Conservation (phyloP, 2,113 vertebrate genomes). For the Limnothrissa miodon region DNA sequence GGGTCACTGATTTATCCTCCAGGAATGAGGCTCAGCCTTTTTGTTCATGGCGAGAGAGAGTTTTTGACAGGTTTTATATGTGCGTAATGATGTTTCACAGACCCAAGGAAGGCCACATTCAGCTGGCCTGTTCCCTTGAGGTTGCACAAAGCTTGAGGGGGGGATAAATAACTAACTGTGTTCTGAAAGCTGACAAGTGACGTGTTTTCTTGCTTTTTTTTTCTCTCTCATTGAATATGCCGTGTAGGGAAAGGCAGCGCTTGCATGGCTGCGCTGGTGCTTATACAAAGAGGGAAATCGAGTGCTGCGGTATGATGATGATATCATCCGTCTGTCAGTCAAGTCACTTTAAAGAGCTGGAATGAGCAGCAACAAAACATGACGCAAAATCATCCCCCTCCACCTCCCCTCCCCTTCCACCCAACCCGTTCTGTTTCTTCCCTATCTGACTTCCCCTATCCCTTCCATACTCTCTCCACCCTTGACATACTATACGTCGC, state of each 20-base stretch:
- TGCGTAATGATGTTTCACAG: constrained; percentile 55
- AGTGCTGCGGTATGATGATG: not conserved
- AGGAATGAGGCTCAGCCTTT: constrained; percentile 49
- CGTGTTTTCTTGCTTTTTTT: not conserved
- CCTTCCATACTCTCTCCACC: not conserved
- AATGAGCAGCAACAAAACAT: not conserved
- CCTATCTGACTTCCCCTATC: not conserved
- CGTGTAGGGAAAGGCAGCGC: not conserved
- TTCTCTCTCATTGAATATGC: not conserved
- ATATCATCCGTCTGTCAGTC: constrained; percentile 18
- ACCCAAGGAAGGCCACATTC: not conserved
- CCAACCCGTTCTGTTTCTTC: not conserved
- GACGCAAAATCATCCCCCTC: not conserved
- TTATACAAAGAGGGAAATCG: constrained; percentile 1
- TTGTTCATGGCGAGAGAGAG: constrained; percentile 46
- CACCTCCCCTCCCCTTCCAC: too few relatives aligned
- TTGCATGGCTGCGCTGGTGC: not conserved
- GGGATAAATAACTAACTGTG: not conserved
- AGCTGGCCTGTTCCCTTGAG: constrained; percentile 24
- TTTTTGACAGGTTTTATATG: constrained; percentile 60
- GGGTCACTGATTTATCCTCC: constrained; percentile 46
- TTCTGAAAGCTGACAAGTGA: constrained; percentile 1
- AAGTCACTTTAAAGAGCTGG: constrained; percentile 3
- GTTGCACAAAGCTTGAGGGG: not conserved
- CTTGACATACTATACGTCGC: not conserved